Conservation (phyloP, 1,140 invertebrate genomes). For the Galendromus occidentalis region DNA sequence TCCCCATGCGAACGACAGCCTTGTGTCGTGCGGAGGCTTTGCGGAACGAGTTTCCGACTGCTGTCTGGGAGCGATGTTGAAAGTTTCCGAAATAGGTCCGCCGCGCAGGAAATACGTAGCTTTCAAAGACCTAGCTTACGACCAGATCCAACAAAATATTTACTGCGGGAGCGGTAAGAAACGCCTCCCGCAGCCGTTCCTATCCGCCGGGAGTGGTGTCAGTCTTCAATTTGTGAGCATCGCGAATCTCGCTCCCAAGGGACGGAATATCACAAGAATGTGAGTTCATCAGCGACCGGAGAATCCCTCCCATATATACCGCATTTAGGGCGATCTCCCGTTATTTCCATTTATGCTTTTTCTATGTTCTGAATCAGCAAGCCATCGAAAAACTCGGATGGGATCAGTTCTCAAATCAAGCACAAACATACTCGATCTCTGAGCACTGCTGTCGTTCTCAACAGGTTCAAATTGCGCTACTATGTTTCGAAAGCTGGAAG, state of each 20-base stretch:
- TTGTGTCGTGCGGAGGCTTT: neutral
- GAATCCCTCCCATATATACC: too few relatives aligned
- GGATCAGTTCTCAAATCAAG: too few relatives aligned
- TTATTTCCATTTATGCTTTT: too few relatives aligned
- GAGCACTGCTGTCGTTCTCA: too few relatives aligned
- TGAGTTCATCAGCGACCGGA: too few relatives aligned
- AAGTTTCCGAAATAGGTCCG: neutral
- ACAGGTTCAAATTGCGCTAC: neutral
- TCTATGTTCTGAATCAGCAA: too few relatives aligned
- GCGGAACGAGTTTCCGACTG: neutral
- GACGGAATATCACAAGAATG: neutral
- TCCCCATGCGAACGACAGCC: too few relatives aligned
- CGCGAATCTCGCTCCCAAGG: neutral
- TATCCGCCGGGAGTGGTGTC: neutral
- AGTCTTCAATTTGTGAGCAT: neutral
- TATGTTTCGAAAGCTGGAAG: neutral
- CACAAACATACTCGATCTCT: too few relatives aligned
- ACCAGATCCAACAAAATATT: neutral
- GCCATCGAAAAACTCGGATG: too few relatives aligned
- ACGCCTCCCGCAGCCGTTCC: neutral
- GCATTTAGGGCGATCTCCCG: too few relatives aligned
- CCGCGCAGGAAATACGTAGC: neutral
- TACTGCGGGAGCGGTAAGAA: neutral
- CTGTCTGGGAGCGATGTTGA: conserved; percentile 7
- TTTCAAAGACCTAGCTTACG: neutral